Conservation (phyloP, 2,797 vertebrate genomes). For the Muraenolepis orangiensis region DNA sequence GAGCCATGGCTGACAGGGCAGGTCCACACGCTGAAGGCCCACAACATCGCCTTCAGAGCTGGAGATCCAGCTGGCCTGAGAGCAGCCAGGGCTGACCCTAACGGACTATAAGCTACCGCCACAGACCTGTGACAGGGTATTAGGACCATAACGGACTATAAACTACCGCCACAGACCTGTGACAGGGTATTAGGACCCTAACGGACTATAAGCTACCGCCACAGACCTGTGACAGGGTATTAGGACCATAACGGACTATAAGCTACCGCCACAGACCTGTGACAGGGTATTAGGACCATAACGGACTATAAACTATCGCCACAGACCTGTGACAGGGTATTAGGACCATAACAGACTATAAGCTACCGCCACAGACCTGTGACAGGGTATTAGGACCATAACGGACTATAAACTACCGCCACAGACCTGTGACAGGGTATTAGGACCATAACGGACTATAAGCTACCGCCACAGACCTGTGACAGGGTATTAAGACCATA, state of each 20-base stretch:
- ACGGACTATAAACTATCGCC: background rate
- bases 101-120: background rate
- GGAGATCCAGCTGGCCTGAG: background rate
- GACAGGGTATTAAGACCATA: background rate
- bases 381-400: no score
- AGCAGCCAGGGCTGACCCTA: background rate
- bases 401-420: background rate
- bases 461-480: background rate
- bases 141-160: background rate
- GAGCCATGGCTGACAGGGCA: background rate
- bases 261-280: background rate
- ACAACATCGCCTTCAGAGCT: background rate
- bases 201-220: no score
- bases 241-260: no score
- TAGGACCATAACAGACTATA: no score
- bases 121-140: background rate
- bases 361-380: no score
- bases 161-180: background rate
- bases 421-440: background rate
- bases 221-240: background rate
- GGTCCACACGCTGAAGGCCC: background rate
- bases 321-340: no score
- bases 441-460: no score
- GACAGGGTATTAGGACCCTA: no score
- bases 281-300: background rate